Percentiles rank a stretch among this genome's conserved stretches.
Evolutionary conservation across 2,888 invertebrate genomes (phyloP).

Genomic region (Nemoura dubitans): DNA sequence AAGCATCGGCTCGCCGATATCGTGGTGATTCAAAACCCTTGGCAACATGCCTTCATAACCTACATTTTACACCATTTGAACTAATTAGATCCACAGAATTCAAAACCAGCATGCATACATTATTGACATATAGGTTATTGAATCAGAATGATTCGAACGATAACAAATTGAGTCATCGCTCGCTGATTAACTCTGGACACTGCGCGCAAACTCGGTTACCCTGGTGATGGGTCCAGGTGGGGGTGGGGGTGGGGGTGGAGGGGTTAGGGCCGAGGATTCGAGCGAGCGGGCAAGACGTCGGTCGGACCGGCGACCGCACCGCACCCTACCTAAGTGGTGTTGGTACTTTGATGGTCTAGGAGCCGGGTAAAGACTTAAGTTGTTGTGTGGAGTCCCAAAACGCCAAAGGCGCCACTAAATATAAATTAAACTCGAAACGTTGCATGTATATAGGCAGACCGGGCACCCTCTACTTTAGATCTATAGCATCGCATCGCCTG

Average conservation of each 20-base stretch:
- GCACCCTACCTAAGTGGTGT: slow-evolving; percentile 20
- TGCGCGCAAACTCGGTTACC: not conserved
- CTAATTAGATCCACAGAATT: no score
- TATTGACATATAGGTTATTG: not conserved
- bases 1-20: no score
- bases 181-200: not conserved
- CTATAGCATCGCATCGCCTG: not conserved
- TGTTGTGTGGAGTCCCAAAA: slow-evolving; percentile 25
- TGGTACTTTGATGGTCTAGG: slow-evolving; percentile 29
- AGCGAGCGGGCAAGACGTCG: slow-evolving; percentile 13
- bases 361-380: slow-evolving; percentile 20
- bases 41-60: no score
- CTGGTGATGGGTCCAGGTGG: not conserved
- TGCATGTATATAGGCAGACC: not conserved
- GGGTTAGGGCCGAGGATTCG: not conserved
- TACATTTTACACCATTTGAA: no score
- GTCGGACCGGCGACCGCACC: not conserved
- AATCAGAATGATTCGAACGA: not conserved
- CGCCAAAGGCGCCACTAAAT: slow-evolving; percentile 33
- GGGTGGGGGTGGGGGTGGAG: not conserved
- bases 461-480: not conserved
- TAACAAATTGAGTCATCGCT: not conserved
- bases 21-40: no score
- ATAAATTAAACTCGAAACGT: slow-evolving; percentile 33
- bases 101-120: no score